These are phyloP conservation scores for Chalcis sispes DNA, from an alignment of 2,888 invertebrate species.

Conservation along the genomic window DNA sequence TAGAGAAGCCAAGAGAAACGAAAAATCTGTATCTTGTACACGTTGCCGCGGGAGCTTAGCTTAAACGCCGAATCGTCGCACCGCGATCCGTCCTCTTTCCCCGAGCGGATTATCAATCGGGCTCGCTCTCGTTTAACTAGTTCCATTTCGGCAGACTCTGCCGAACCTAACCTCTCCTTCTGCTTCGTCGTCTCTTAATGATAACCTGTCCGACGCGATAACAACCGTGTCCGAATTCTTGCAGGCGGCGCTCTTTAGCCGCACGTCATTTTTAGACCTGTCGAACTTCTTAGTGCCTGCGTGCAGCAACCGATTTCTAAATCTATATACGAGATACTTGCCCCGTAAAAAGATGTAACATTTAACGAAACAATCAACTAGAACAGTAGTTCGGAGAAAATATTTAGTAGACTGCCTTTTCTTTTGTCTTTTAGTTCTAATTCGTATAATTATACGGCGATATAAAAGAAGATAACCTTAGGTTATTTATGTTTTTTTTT, in stretches of 20 bases:
- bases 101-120: slow-evolving; percentile 35
- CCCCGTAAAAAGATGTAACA: too few relatives aligned
- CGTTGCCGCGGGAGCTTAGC: neutral
- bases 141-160: slow-evolving; percentile 18
- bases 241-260: neutral
- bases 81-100: neutral
- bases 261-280: too few relatives aligned
- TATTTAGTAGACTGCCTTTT: too few relatives aligned
- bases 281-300: too few relatives aligned
- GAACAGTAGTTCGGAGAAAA: too few relatives aligned
- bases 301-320: too few relatives aligned
- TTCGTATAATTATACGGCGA: too few relatives aligned
- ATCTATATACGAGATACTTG: too few relatives aligned
- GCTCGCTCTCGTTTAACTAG: slow-evolving; percentile 32
- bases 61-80: slow-evolving; percentile 28
- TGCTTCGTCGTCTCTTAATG: slow-evolving; percentile 21
- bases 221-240: slow-evolving; percentile 43
- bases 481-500: too few relatives aligned
- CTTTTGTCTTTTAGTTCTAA: too few relatives aligned
- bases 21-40: neutral
- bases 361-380: too few relatives aligned
- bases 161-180: neutral
- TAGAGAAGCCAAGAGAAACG: slow-evolving; percentile 3
- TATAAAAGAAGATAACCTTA: too few relatives aligned
- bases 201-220: slow-evolving; percentile 53